Percentiles rank a stretch among this genome's conserved stretches.
phyloP scores from a whole-genome alignment of 2,113 vertebrate species.

The Ciconia maguari region DNA sequence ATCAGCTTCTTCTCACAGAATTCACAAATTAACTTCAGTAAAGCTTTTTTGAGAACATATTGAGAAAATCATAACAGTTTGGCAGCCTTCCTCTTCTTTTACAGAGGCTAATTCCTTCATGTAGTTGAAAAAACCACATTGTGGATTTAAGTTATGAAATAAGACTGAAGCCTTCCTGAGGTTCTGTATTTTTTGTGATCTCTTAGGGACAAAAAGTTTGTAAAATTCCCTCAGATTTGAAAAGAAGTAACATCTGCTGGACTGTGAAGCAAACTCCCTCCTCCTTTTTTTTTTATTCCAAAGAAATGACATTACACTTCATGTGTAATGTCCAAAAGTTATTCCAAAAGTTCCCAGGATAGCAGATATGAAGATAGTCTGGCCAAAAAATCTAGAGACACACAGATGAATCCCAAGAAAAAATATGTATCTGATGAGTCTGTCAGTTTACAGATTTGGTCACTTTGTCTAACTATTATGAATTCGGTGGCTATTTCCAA shows the following conservation, averaged over 20 bases:
- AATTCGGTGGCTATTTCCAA: not conserved
- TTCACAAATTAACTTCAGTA: conserved; percentile 30
- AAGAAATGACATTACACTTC: conserved; percentile 48
- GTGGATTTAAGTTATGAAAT: not conserved
- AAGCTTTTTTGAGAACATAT: conserved; percentile 17
- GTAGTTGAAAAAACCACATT: not conserved
- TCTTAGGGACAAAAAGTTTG: not conserved
- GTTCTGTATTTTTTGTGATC: not conserved
- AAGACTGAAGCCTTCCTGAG: not conserved
- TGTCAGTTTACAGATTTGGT: not conserved
- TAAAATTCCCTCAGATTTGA: not conserved
- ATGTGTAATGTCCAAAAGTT: not conserved
- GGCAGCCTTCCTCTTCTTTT: conserved; percentile 16
- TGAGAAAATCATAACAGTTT: conserved; percentile 11
- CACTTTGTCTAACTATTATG: not conserved
- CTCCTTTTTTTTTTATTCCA: conserved; percentile 30
- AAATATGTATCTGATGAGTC: not conserved
- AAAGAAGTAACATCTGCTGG: conserved; percentile 44
- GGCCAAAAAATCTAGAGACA: conserved; percentile 19
- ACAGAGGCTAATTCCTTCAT: conserved; percentile 13
- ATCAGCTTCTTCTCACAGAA: conserved; percentile 29
- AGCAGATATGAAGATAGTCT: not conserved
- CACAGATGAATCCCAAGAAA: conserved; percentile 16
- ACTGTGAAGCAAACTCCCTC: not conserved
- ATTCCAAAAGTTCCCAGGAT: conserved; percentile 17